These are phyloP conservation scores for Drosophila lowei DNA, from an alignment of 1,140 invertebrate species.

Conservation along the genomic window DNA sequence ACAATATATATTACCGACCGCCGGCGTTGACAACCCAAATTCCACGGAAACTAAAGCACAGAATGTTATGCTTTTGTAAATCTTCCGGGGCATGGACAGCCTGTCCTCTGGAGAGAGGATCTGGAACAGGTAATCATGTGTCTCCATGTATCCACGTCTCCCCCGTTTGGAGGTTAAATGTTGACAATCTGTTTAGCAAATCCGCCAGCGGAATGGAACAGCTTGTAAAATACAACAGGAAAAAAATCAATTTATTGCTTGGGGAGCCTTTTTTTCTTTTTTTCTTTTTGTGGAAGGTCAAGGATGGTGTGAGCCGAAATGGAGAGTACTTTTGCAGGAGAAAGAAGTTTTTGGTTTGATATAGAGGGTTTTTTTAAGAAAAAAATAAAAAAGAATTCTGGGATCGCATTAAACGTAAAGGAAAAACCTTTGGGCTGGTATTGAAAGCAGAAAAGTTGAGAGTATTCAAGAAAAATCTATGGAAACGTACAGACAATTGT, in stretches of 20 bases:
- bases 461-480: too few species aligned
- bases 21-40: conserved; percentile 44
- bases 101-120: background rate
- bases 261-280: background rate
- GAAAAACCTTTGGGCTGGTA: too few species aligned
- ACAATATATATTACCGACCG: conserved; percentile 49
- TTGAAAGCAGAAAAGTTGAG: too few species aligned
- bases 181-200: conserved; percentile 46
- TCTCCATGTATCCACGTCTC: too few species aligned
- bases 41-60: conserved; percentile 12
- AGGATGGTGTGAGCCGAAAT: conserved; percentile 13
- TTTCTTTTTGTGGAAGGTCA: conserved; percentile 19
- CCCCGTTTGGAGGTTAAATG: conserved; percentile 45
- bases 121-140: conserved; percentile 36
- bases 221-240: conserved; percentile 12
- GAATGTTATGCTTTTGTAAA: conserved; percentile 31
- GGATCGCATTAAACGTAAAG: too few species aligned
- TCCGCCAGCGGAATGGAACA: conserved; percentile 11
- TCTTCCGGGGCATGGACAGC: conserved; percentile 14
- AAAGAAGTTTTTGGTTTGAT: background rate
- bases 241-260: conserved; percentile 63
- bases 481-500: too few species aligned
- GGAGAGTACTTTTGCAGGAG: too few species aligned
- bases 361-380: background rate
- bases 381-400: too few species aligned